These are phyloP conservation scores for Hedychridium roseum DNA, from an alignment of 2,888 invertebrate genomes.

Conservation along the genomic window DNA sequence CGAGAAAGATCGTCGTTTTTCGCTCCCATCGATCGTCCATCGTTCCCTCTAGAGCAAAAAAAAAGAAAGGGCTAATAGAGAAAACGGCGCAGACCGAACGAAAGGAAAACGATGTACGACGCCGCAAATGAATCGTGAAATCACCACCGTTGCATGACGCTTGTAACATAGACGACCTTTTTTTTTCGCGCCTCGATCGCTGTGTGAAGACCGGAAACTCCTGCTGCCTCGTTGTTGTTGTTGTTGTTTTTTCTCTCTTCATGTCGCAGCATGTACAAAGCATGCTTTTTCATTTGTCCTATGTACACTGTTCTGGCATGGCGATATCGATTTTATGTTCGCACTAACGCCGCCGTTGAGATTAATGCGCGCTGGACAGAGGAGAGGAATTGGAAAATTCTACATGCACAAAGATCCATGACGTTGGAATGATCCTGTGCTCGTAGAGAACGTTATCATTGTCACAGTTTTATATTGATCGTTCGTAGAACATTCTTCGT, in stretches of 20 bases:
- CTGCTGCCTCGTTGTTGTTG: conserved; percentile 12
- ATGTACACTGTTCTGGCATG: background rate
- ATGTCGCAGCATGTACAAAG: conserved; percentile 32
- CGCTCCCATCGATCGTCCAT: too few species aligned
- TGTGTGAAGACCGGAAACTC: conserved; percentile 9
- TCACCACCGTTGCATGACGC: conserved; percentile 48
- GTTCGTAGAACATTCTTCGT: too few species aligned
- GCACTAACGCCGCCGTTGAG: background rate
- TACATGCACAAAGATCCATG: too few species aligned
- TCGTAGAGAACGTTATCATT: too few species aligned
- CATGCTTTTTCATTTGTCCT: conserved; percentile 23
- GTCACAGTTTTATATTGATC: too few species aligned
- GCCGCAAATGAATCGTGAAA: conserved; percentile 36
- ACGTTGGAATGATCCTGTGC: too few species aligned
- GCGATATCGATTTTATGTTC: background rate
- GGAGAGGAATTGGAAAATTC: background rate
- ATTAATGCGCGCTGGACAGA: background rate
- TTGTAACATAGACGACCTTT: conserved; percentile 21
- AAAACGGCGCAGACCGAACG: too few species aligned
- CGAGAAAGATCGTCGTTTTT: too few species aligned
- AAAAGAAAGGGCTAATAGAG: too few species aligned
- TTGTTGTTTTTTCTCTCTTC: conserved; percentile 5
- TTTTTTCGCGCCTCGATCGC: conserved; percentile 13
- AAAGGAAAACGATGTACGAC: conserved; percentile 22
- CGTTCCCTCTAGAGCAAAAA: too few species aligned